A percentile compares a stretch with the other conserved stretches of the same genome.
Evolutionary conservation across 1,140 invertebrate species (phyloP).

Genomic region (Brachionus asplanchnoidis): DNA sequence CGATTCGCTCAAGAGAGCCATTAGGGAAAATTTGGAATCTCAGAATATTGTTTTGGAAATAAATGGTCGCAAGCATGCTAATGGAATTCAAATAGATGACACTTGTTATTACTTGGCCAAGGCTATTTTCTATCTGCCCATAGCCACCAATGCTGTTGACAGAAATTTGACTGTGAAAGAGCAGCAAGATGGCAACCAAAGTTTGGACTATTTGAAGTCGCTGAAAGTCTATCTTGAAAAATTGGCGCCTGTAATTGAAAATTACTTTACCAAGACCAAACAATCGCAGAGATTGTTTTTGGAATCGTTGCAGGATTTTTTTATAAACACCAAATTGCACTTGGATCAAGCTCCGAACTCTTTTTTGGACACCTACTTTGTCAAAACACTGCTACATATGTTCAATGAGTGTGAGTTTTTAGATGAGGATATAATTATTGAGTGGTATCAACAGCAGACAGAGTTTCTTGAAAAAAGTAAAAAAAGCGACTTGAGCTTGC

Average conservation of each 20-base stretch:
- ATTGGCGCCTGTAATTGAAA: not conserved
- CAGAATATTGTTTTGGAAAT: slow-evolving; percentile 33
- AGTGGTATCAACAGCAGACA: slow-evolving; percentile 21
- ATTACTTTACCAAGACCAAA: slow-evolving; percentile 33
- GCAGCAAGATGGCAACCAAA: not conserved
- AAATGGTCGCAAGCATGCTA: slow-evolving; percentile 23
- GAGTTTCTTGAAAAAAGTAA: not conserved
- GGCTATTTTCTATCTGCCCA: slow-evolving; percentile 14
- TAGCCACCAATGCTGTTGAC: not conserved
- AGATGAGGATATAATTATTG: slow-evolving; percentile 8
- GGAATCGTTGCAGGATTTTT: slow-evolving; percentile 22
- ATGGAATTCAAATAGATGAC: slow-evolving; percentile 40
- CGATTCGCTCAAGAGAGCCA: not conserved
- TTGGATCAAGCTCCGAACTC: not conserved
- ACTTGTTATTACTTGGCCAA: slow-evolving; percentile 17
- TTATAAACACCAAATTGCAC: not conserved
- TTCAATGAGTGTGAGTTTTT: slow-evolving; percentile 17
- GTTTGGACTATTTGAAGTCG: not conserved
- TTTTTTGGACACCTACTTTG: slow-evolving; percentile 6
- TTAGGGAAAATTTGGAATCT: slow-evolving; percentile 7
- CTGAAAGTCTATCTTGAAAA: not conserved
- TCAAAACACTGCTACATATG: slow-evolving; percentile 14
- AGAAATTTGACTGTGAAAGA: not conserved
- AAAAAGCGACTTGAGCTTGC: not conserved
- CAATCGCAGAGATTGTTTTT: slow-evolving; percentile 25